Conservation (phyloP, 1,140 invertebrate genomes). For the Brachionus manjavacas region DNA sequence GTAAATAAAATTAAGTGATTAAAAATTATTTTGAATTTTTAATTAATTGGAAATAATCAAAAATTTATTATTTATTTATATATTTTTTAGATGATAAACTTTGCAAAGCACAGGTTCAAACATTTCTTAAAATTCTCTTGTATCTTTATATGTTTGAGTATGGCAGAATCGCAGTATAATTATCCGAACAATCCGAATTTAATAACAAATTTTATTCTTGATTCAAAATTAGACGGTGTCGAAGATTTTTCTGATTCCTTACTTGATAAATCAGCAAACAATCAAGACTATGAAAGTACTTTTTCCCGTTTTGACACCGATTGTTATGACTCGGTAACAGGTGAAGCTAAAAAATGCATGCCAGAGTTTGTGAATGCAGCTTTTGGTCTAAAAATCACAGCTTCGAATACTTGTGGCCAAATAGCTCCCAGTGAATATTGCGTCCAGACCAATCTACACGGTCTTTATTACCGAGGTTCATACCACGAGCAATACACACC, state of each 20-base stretch:
- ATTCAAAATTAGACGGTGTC: background rate
- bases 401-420: slow-evolving; percentile 86
- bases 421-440: slow-evolving; percentile 64
- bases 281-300: background rate
- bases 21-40: no score
- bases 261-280: background rate
- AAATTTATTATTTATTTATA: no score
- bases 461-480: background rate
- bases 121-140: background rate
- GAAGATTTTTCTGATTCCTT: background rate
- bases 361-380: slow-evolving; percentile 94
- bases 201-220: background rate
- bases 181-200: background rate
- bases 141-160: background rate
- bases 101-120: background rate
- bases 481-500: no score
- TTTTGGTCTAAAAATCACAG: slow-evolving; percentile 76
- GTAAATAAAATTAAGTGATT: no score
- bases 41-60: no score
- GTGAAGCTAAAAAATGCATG: slow-evolving; percentile 73
- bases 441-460: slow-evolving; percentile 66
- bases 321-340: slow-evolving; percentile 43
- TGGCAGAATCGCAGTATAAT: background rate
- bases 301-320: background rate
- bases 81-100: background rate